phyloP scores from a whole-genome alignment of 2,113 vertebrate species.

The Syngnathoides biaculeatus region DNA sequence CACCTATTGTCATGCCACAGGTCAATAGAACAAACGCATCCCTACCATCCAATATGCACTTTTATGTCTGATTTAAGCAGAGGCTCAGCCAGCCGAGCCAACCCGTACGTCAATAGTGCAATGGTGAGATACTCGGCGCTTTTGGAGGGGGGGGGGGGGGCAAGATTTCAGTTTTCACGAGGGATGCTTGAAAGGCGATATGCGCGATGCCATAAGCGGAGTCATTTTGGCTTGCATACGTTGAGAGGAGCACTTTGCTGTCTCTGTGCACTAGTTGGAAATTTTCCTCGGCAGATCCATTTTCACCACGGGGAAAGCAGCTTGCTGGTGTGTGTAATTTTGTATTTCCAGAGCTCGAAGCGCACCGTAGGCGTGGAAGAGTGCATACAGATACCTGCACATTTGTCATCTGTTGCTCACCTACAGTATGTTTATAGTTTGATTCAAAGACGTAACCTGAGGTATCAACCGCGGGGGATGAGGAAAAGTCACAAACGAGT shows the following conservation, averaged over 20 bases:
- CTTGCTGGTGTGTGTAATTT: not conserved
- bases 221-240: constrained; percentile 24
- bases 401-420: not conserved
- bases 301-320: not conserved
- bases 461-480: not conserved
- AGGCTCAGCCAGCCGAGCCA: constrained; percentile 47
- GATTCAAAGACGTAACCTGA: not conserved
- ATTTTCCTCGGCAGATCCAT: constrained; percentile 41
- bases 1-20: not conserved
- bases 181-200: constrained; percentile 13
- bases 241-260: constrained; percentile 23
- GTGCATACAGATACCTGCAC: not conserved
- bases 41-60: constrained; percentile 41
- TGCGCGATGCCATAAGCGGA: not conserved
- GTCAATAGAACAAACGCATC: constrained; percentile 40
- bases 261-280: constrained; percentile 23
- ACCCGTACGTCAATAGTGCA: constrained; percentile 41
- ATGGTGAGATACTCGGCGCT: constrained; percentile 45
- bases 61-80: constrained; percentile 48
- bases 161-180: constrained; percentile 26
- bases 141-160: constrained; percentile 18
- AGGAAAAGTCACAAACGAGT: not conserved
- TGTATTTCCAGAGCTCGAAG: not conserved
- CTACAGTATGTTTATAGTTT: not conserved
- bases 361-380: too few relatives aligned